Conservation (phyloP, 2,113 vertebrate genomes). For the Circaetus cinerascens region DNA sequence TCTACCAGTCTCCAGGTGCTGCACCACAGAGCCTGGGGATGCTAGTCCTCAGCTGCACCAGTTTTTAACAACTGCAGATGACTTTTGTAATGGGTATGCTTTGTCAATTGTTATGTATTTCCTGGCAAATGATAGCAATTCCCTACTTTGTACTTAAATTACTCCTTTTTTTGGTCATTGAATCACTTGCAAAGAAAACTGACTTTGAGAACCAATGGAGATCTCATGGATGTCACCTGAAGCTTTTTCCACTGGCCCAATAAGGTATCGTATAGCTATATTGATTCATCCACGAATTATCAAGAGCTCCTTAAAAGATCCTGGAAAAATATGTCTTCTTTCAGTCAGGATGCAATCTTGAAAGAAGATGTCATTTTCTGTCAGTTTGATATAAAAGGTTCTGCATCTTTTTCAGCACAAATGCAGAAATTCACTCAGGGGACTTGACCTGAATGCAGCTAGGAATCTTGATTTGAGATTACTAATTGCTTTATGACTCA, state of each 20-base stretch:
- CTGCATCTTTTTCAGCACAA: not conserved
- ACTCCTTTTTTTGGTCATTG: not conserved
- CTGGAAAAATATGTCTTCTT: not conserved
- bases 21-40: not conserved
- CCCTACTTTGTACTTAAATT: not conserved
- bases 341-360: not conserved
- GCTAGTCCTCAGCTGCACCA: not conserved
- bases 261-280: not conserved
- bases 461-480: slow-evolving; percentile 28
- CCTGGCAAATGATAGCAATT: not conserved
- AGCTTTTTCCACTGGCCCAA: not conserved
- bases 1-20: not conserved
- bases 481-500: slow-evolving; percentile 65
- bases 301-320: not conserved
- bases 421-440: not conserved
- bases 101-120: not conserved
- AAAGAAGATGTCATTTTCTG: not conserved
- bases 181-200: not conserved
- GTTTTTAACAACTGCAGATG: not conserved
- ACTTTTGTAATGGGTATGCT: not conserved
- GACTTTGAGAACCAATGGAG: not conserved
- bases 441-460: not conserved
- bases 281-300: not conserved
- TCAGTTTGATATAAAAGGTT: not conserved
- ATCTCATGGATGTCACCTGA: not conserved